Conservation (phyloP, 2,113 vertebrate species). For the Procavia capensis region DNA sequence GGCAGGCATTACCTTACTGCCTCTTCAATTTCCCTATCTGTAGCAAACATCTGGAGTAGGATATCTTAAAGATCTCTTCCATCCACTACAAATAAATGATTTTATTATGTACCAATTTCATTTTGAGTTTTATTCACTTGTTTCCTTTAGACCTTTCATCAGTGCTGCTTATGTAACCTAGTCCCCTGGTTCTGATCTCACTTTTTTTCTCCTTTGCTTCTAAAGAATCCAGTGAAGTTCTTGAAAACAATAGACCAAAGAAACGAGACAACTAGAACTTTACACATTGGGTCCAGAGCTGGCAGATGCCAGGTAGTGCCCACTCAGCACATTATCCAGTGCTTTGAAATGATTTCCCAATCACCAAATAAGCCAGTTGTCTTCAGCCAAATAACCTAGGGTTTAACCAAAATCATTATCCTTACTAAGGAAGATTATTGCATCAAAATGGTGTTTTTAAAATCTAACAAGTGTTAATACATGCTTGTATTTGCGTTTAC, state of each 20-base stretch:
- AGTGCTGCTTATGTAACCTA: background rate
- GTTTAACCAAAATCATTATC: background rate
- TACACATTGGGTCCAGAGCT: background rate
- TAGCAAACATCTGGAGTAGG: background rate
- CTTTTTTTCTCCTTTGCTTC: background rate
- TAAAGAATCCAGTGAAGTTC: background rate
- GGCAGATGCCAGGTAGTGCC: background rate
- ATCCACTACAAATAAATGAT: background rate
- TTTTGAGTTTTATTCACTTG: conserved; percentile 16
- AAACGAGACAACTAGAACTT: background rate
- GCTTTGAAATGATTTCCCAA: background rate
- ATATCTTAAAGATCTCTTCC: background rate
- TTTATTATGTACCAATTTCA: conserved; percentile 6
- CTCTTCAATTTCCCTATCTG: background rate
- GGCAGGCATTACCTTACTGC: background rate
- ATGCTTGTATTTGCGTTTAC: background rate
- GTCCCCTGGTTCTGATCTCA: background rate
- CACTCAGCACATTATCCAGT: background rate
- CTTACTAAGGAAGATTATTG: background rate
- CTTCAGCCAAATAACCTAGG: background rate
- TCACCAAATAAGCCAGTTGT: background rate
- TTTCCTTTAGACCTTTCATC: conserved; percentile 9
- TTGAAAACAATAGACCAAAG: background rate
- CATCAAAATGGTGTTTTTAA: conserved; percentile 27
- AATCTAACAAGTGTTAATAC: background rate